These are phyloP conservation scores for Neosilurus mollespiculum DNA, from an alignment of 2,797 vertebrate genomes.

Conservation along the genomic window DNA sequence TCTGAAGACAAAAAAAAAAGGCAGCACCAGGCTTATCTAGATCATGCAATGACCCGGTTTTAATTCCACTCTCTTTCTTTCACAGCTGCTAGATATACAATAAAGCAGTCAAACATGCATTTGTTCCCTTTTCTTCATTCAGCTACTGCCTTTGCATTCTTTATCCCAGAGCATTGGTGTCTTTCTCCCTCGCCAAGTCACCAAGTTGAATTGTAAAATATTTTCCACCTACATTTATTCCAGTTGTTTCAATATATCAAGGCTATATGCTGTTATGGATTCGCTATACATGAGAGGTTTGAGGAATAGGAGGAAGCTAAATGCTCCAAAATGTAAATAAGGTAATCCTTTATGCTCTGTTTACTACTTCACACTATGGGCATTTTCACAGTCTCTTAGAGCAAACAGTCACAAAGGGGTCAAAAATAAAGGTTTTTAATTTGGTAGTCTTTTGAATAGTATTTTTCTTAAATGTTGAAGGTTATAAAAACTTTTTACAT, in stretches of 20 bases:
- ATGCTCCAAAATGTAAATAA: background rate
- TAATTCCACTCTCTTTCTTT: slow-evolving; percentile 42
- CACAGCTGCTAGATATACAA: slow-evolving; percentile 37
- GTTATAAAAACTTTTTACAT: no score
- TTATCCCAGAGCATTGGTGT: background rate
- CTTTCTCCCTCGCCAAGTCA: background rate
- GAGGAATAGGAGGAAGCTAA: background rate
- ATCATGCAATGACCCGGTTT: slow-evolving; percentile 64
- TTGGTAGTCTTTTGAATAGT: no score
- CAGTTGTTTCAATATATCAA: background rate
- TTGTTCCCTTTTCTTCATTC: slow-evolving; percentile 30
- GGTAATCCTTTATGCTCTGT: background rate
- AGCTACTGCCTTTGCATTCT: slow-evolving; percentile 17
- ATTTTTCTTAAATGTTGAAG: no score
- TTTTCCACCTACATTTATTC: background rate
- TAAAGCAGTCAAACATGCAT: slow-evolving; percentile 22
- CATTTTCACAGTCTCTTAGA: no score
- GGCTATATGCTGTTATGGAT: background rate
- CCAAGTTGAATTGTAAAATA: background rate
- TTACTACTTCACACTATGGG: background rate
- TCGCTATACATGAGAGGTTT: background rate
- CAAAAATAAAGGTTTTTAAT: no score
- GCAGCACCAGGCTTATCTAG: slow-evolving; percentile 56
- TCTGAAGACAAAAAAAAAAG: slow-evolving; percentile 38
- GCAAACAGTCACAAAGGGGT: no score